Evolutionary conservation across 2,888 invertebrate genomes (phyloP), one percentile per base, ranked within the genome.

Genomic region (Bruchidius siliquastri): DNA sequence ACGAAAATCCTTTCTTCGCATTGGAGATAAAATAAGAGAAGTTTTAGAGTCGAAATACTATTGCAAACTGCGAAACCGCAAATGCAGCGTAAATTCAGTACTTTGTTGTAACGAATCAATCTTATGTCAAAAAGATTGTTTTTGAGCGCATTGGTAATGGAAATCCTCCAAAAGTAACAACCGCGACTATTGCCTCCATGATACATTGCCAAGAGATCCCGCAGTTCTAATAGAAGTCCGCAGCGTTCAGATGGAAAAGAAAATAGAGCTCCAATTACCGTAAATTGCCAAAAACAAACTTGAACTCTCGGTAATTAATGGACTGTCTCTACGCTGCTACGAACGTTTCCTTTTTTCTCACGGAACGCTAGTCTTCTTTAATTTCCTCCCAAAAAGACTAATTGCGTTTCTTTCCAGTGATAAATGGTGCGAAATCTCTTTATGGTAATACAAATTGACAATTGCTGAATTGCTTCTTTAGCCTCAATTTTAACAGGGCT

Each of bases 351-450:
- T 49, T 13, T 49, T 49, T 49, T 49, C 49, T 49, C 49, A 49
- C 18, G 49, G 49, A 49, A 49, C 18, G 49, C 49, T 49, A 3
- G 1, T 49, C 49, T 69, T 69, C 69, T 69, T 69, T 69, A 69
- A 69, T 69, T 69, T 69, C 26, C 69, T 69, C 69, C 69, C 22
- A 69, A 69, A 69, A 69, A 69, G 69, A 69, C 69, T 69, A 69
- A 69, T 69, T 69, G 69, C 69, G 22, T 20, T 22, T 22, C 22
- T 26, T 22, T 22, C 18, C 69, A 20, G 69, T 69, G 69, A 69
- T 69, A 20, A 26, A 69, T 69, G 21, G 49, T 13, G 6, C 49
- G 49, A 49, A 49, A 49, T 49, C 49, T 49, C 13, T 49, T 49
- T 49, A 49, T 49, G 49, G 49, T 49, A 49, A 49, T 49, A 49